Base-by-base conservation (phyloP, 2,888 invertebrate species). In the Synergus laeviventris region DNA sequence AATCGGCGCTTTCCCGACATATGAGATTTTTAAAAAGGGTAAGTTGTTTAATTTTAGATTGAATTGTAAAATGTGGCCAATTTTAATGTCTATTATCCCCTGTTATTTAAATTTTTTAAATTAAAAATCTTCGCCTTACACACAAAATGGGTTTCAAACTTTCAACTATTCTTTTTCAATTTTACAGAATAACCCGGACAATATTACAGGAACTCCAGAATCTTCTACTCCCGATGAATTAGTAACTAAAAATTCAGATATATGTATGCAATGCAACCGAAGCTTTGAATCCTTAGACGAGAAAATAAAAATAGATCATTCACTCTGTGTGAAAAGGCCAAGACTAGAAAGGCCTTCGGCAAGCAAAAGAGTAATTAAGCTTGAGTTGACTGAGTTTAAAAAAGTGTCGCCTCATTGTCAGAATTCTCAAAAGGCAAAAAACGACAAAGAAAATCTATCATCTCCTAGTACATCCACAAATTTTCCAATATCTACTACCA, bases 1-100 rank as follows among this genome's bases (percentile, higher is more conserved):
- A 56, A 1, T 56, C 21, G 4, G 56, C 56, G 11, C 56, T 56
- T 56, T 11, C 8, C 3, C 56, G 56, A 3, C 56, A 56, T 12
- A 56, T 18, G 11, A 56, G 56, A 21, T 56, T 21, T 56, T 56
- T 56, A 56, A 56, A 56, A 56, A 59, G 59, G 59, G 59, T 59
- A 5, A 59, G 59, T 59, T 42, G 0, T 14, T 42, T 11, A 42
- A 31, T 31, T 4, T 2, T 31, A 31, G 4, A 31, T 31, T 31
- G 5, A 31, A 3, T 5, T 3, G 3, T 31, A 31, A 31, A 31
- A 31, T 5, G 3, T 31, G 31, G 31, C 31, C 31, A 31, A 31
- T 2, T 31, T 31, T 5, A 31, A 2, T 31, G 5, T 31, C 4
- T 31, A 2, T 5, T 31, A 31, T 31, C 31, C 3, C 31, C 31